A percentile compares a stretch with the other conserved stretches of the same genome.
phyloP scores from a whole-genome alignment of 2,113 vertebrate species.

The Camelus dromedarius region DNA sequence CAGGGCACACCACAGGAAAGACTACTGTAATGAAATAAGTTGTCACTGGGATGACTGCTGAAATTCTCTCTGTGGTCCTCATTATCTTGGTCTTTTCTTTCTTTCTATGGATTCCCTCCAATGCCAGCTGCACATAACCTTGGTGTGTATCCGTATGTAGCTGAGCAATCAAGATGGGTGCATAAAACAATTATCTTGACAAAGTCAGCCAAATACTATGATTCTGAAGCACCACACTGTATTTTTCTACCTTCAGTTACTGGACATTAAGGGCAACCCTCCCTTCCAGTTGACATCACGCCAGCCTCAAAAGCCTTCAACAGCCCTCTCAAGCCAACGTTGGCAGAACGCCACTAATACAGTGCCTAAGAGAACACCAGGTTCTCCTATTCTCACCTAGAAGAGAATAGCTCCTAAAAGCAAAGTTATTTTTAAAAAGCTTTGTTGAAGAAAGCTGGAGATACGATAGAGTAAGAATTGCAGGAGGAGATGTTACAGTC shows the following conservation, averaged over 20 bases:
- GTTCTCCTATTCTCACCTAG: not conserved
- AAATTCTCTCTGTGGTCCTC: not conserved
- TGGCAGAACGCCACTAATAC: not conserved
- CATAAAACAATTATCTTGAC: conserved; percentile 8
- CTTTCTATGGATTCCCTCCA: not conserved
- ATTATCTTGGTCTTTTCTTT: not conserved
- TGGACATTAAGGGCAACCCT: not conserved
- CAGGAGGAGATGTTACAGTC: not conserved
- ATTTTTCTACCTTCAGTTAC: conserved; percentile 30
- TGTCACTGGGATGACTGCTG: conserved; percentile 9
- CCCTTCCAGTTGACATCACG: not conserved
- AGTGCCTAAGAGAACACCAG: not conserved
- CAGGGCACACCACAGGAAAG: not conserved
- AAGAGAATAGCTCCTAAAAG: not conserved
- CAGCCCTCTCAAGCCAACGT: not conserved
- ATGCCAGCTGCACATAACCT: not conserved
- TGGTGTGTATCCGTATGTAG: not conserved
- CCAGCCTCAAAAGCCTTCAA: conserved; percentile 9
- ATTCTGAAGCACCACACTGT: not conserved
- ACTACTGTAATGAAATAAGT: not conserved
- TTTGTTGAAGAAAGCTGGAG: not conserved
- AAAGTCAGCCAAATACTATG: conserved; percentile 14
- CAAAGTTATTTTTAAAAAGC: not conserved
- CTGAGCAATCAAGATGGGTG: conserved; percentile 57
- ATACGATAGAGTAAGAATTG: not conserved